Conservation (phyloP, 2,113 vertebrate species). For the Seriola rivoliana region DNA sequence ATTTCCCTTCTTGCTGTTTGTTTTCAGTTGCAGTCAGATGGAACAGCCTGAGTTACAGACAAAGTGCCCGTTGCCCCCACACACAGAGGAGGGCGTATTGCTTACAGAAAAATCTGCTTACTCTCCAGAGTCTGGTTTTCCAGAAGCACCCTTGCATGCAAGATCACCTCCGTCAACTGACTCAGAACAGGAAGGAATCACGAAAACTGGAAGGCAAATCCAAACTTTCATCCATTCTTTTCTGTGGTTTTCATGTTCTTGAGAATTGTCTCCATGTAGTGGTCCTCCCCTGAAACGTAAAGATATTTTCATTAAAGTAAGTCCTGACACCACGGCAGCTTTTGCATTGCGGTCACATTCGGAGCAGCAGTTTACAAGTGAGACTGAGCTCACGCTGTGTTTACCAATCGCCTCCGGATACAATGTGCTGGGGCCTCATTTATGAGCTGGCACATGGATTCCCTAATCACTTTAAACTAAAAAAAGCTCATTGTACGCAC, state of each 20-base stretch:
- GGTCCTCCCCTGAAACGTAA: neutral
- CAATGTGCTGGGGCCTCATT: constrained; percentile 66
- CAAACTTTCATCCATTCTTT: constrained; percentile 5
- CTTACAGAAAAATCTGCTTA: constrained; percentile 69
- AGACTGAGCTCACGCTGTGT: constrained; percentile 71
- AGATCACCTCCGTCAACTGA: constrained; percentile 43
- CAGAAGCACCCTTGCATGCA: constrained; percentile 58
- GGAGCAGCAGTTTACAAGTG: constrained; percentile 52
- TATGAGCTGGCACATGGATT: constrained; percentile 73
- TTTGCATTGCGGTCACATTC: constrained; percentile 49
- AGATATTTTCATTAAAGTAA: constrained; percentile 3
- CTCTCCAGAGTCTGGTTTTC: constrained; percentile 58
- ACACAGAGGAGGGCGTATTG: constrained; percentile 47
- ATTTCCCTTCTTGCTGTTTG: constrained; percentile 57
- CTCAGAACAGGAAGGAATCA: constrained; percentile 21
- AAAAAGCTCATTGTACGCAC: constrained; percentile 66
- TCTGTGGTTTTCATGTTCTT: constrained; percentile 1
- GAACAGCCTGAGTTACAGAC: constrained; percentile 67
- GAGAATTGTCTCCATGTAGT: neutral
- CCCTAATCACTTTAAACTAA: constrained; percentile 57
- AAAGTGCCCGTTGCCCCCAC: constrained; percentile 46
- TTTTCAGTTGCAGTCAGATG: constrained; percentile 72
- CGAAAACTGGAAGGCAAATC: constrained; percentile 1
- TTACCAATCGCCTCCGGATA: constrained; percentile 71
- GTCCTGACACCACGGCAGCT: constrained; percentile 30